Base-by-base conservation (phyloP, 1,140 invertebrate species). In the Ceratina australensis region DNA sequence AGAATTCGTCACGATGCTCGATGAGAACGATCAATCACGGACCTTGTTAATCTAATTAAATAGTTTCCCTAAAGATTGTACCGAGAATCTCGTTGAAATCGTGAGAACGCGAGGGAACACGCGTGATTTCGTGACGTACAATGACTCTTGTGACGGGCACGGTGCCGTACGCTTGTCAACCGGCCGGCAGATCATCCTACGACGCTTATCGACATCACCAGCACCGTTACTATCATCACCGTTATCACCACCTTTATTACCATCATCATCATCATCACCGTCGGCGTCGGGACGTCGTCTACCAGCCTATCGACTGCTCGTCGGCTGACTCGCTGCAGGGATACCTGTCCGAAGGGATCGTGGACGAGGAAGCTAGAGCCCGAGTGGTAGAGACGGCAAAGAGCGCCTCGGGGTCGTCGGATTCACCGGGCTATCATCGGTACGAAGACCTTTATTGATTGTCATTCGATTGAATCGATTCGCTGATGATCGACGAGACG, bases 111-210 rank as follows among this genome's bases (percentile, higher is more conserved):
- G n/a, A n/a, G n/a, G n/a, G n/a, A n/a, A n/a, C n/a, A n/a, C n/a
- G n/a, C n/a, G n/a, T n/a, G 2, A 42, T 8, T 15, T 33, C 16
- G 12, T 72, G 83, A 85, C 87, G 91, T 89, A 92, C 91, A 90
- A 92, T 92, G 91, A 92, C 91, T 86, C 88, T 92, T 72, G 90
- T 92, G 87, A 91, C 91, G 74, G 89, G 92, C 78, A 87, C 72
- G 87, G 86, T 81, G 69, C 85, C 77, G 54, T 92, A 92, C 85
- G 79, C 88, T 1, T 92, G 91, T 85, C 90, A 92, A 71, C 66
- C 87, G 20, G 78, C 84, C 54, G 79, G 79, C n/a, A 87, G 90
- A 68, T 26, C 87, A 20, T 72, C 89, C 0, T 90, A 91, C 82
- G 89, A 91, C 42, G 80, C 80, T 64, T 91, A 88, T 69, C 87